Evolutionary conservation across 1,140 invertebrate genomes (phyloP).

Genomic region (Aphidius gifuensis): DNA sequence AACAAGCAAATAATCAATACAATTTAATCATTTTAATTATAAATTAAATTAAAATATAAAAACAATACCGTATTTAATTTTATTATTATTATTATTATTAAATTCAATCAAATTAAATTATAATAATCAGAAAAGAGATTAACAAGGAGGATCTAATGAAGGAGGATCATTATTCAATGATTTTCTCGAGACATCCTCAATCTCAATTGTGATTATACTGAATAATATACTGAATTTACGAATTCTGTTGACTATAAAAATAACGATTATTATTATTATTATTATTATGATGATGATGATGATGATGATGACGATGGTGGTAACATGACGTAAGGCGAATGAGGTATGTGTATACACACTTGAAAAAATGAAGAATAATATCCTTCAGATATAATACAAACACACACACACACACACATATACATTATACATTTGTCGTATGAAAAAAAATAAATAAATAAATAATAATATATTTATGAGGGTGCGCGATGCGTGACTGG

Average conservation of each 20-base stretch:
- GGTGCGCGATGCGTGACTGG: no score
- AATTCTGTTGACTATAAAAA: no score
- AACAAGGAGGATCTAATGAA: constrained; percentile 36
- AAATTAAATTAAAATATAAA: constrained; percentile 27
- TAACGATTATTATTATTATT: not conserved
- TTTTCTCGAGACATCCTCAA: constrained; percentile 25
- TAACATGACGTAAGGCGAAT: constrained; percentile 17
- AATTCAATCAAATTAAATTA: constrained; percentile 8
- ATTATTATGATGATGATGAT: constrained; percentile 2
- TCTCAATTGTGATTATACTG: no score
- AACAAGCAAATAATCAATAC: not conserved
- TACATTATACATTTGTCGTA: no score
- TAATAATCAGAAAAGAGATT: constrained; percentile 25
- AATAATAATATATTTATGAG: no score
- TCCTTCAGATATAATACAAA: no score
- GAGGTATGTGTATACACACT: constrained; percentile 25
- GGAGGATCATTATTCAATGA: constrained; percentile 16
- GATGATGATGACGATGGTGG: no score
- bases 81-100: not conserved
- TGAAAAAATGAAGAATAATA: not conserved
- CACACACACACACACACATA: no score
- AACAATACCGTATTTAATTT: constrained; percentile 23
- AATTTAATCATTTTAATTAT: no score
- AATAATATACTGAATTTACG: no score
- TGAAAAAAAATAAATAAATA: no score